Percentiles rank a stretch among this genome's conserved stretches.
These are phyloP conservation scores for Megaceryle maxima DNA, from an alignment of 2,113 vertebrate genomes.

Conservation along the genomic window DNA sequence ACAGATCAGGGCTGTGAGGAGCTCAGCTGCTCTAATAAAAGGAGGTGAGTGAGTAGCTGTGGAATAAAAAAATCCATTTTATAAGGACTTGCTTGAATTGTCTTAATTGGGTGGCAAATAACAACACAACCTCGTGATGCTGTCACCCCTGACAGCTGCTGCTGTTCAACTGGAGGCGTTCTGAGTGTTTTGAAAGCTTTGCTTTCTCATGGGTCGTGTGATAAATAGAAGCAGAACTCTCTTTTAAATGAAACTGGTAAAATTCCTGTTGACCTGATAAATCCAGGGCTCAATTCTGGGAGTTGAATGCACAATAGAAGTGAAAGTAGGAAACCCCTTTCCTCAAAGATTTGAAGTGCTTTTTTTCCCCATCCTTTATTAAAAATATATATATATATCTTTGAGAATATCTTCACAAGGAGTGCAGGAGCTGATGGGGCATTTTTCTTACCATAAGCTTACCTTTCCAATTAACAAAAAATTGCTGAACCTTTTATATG, in stretches of 20 bases:
- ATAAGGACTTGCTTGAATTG: background rate
- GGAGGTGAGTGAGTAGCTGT: background rate
- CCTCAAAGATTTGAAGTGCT: background rate
- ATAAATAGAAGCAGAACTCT: background rate
- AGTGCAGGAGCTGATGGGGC: background rate
- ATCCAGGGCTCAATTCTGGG: background rate
- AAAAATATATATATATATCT: background rate
- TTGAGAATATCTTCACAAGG: background rate
- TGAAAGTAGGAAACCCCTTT: background rate
- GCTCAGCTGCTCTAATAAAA: background rate
- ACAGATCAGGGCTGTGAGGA: background rate
- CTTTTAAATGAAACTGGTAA: background rate
- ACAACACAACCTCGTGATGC: background rate
- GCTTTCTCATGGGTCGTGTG: background rate
- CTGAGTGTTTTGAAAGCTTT: background rate
- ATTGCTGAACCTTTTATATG: background rate
- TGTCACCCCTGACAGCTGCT: background rate
- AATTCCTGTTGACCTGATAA: background rate
- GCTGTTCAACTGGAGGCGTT: background rate
- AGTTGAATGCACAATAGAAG: background rate
- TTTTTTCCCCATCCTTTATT: background rate
- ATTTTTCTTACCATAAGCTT: background rate
- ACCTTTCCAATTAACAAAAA: background rate
- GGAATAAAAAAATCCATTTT: background rate
- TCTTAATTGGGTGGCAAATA: background rate